phyloP scores from a whole-genome alignment of 23 tunicate genomes.

The Halocynthia aurantium region DNA sequence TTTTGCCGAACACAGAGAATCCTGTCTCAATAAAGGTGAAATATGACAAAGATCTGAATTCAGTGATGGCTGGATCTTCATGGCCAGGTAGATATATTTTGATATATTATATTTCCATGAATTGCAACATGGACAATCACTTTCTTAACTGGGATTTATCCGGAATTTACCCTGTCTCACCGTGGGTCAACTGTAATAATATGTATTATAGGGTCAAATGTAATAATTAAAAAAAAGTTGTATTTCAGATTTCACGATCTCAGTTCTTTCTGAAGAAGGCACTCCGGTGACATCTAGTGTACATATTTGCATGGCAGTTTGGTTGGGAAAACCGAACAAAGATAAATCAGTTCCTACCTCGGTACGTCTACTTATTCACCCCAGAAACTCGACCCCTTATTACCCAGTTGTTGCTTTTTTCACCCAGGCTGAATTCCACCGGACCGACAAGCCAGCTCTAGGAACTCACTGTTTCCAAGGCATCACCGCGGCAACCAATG shows the following conservation, averaged over 20 bases:
- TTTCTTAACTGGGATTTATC: too few relatives aligned
- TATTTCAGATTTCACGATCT: conserved; percentile 46
- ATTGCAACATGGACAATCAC: too few relatives aligned
- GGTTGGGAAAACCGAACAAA: conserved; percentile 59
- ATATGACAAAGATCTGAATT: conserved; percentile 11
- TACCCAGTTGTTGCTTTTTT: neutral
- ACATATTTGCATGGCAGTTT: conserved; percentile 65
- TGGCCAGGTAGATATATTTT: conserved; percentile 65
- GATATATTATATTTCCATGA: neutral
- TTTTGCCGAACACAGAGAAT: conserved; percentile 78
- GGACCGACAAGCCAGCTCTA: conserved; percentile 21
- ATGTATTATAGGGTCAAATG: too few relatives aligned
- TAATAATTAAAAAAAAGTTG: neutral
- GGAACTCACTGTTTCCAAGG: conserved; percentile 35
- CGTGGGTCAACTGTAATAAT: too few relatives aligned
- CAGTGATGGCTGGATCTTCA: conserved; percentile 26
- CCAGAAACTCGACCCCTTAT: neutral
- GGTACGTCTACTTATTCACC: conserved; percentile 23
- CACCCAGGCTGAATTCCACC: conserved; percentile 64
- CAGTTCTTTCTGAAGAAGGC: conserved; percentile 71
- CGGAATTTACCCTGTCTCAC: too few relatives aligned
- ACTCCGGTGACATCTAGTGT: conserved; percentile 42
- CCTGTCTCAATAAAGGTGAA: conserved; percentile 31
- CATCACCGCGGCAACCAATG: conserved; percentile 39
- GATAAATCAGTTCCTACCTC: conserved; percentile 50